Percentiles rank a stretch among this genome's conserved stretches.
Conservation (phyloP, 1,140 invertebrate genomes). For the Bombus cullumanus region DNA sequence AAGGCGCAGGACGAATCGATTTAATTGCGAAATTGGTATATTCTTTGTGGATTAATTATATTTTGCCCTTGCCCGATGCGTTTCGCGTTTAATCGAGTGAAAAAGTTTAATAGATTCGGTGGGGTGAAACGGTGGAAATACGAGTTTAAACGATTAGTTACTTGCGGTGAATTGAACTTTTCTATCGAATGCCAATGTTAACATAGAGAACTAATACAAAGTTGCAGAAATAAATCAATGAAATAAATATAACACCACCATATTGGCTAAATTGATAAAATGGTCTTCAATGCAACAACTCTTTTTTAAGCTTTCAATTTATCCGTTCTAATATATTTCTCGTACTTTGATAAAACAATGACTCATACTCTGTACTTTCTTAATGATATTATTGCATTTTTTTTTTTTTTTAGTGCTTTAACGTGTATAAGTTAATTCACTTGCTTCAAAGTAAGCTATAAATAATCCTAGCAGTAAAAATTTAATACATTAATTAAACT, state of each 20-base stretch:
- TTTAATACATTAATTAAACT: not conserved
- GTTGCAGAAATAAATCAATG: not conserved
- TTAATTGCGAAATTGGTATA: conserved; percentile 29
- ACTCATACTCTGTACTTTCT: too few relatives aligned
- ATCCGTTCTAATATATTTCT: too few relatives aligned
- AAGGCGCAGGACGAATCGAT: conserved; percentile 6
- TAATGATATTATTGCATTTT: too few relatives aligned
- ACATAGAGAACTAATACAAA: not conserved
- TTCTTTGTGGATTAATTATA: conserved; percentile 26
- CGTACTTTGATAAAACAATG: too few relatives aligned
- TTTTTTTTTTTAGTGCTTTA: too few relatives aligned
- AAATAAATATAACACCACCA: not conserved
- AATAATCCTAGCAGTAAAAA: not conserved
- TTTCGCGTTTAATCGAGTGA: not conserved
- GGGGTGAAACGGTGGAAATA: not conserved
- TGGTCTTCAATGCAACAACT: too few relatives aligned
- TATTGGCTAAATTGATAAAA: not conserved
- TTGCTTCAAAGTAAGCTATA: not conserved
- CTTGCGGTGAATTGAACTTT: not conserved
- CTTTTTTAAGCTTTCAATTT: too few relatives aligned
- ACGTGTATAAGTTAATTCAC: not conserved
- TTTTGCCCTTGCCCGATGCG: not conserved
- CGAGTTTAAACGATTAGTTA: not conserved
- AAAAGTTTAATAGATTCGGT: not conserved
- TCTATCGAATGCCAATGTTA: not conserved